These are phyloP conservation scores for Anticlea derivata DNA, from an alignment of 2,888 invertebrate genomes.

Conservation along the genomic window DNA sequence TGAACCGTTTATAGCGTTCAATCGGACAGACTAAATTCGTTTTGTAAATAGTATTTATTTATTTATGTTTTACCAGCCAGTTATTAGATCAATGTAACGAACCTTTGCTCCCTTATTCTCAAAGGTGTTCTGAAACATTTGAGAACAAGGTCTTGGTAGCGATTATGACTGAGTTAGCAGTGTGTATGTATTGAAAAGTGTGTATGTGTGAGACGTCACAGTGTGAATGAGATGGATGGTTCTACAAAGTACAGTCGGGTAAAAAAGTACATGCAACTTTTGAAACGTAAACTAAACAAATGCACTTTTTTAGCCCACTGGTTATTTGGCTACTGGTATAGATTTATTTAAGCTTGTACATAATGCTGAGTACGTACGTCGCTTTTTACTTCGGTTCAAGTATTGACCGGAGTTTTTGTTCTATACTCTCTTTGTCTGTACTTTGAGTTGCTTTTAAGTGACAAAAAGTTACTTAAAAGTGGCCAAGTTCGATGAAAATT, in stretches of 20 bases:
- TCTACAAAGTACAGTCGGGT: constrained; percentile 8
- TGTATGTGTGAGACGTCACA: constrained; percentile 14
- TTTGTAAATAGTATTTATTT: constrained; percentile 28
- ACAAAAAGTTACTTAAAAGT: constrained; percentile 2
- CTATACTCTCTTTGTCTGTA: not conserved
- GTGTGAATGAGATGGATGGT: constrained; percentile 16
- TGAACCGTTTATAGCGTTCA: not conserved
- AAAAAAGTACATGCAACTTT: constrained; percentile 12
- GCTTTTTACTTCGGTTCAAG: not conserved
- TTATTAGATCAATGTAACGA: constrained; percentile 12
- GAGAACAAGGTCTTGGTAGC: not conserved
- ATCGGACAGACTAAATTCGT: constrained; percentile 3
- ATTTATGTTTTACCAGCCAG: constrained; percentile 3
- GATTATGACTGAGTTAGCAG: constrained; percentile 2
- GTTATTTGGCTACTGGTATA: constrained; percentile 9
- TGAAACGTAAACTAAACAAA: constrained; percentile 18
- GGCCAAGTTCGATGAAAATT: not conserved
- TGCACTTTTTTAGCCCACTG: constrained; percentile 10
- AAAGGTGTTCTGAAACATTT: no score
- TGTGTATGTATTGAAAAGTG: constrained; percentile 1
- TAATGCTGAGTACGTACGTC: constrained; percentile 20
- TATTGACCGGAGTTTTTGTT: not conserved
- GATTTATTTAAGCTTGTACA: constrained; percentile 17
- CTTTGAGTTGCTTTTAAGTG: constrained; percentile 6
- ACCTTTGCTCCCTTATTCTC: not conserved